Conservation (phyloP, 2,113 vertebrate genomes). For the Erythrolamprus reginae region DNA sequence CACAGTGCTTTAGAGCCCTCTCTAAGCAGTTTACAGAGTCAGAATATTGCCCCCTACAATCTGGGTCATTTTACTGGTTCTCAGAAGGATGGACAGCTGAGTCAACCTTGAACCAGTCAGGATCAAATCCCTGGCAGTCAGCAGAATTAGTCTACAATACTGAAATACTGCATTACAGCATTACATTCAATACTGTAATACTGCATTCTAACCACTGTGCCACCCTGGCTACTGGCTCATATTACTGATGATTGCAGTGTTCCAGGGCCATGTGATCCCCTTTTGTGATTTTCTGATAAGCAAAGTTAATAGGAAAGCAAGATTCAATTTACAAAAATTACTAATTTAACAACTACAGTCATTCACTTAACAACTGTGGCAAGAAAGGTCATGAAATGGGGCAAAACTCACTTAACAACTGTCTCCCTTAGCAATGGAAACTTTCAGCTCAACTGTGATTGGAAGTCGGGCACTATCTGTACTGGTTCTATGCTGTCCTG, state of each 20-base stretch:
- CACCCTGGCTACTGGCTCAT: neutral
- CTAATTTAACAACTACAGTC: neutral
- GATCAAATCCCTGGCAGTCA: too few species aligned
- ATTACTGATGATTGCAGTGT: neutral
- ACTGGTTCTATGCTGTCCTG: neutral
- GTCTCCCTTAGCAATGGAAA: neutral
- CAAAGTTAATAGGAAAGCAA: neutral
- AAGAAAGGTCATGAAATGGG: neutral
- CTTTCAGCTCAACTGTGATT: neutral
- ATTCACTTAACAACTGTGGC: neutral
- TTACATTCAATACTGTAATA: too few species aligned
- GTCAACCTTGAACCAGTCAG: too few species aligned
- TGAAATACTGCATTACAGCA: too few species aligned
- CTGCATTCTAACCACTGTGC: too few species aligned
- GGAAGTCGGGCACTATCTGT: neutral
- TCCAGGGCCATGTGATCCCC: neutral
- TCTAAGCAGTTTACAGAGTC: too few species aligned
- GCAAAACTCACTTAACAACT: neutral
- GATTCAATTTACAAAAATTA: neutral
- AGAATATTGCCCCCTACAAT: too few species aligned
- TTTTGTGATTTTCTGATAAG: neutral
- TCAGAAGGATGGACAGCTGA: too few species aligned
- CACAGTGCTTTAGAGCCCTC: too few species aligned
- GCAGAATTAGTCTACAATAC: too few species aligned
- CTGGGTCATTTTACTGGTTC: too few species aligned